phyloP scores from a whole-genome alignment of 2,113 vertebrate genomes.

The Tricholaema leucomelas region DNA sequence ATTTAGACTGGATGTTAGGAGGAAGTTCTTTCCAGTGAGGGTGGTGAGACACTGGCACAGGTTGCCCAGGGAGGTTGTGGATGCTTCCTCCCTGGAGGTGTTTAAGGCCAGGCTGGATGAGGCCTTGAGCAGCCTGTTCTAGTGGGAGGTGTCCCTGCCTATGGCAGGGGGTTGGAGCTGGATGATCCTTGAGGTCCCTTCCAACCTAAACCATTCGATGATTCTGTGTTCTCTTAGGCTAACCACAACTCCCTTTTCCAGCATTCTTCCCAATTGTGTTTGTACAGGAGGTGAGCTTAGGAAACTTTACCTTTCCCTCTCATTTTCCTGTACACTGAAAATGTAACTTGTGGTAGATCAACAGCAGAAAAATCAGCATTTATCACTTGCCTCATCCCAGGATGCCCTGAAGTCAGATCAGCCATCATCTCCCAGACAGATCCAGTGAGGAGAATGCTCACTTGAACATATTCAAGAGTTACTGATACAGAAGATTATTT shows the following conservation, averaged over 20 bases:
- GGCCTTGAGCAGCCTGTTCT: no score
- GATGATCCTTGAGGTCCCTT: no score
- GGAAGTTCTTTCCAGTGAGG: no score
- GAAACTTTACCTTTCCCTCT: background rate
- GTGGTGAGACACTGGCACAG: no score
- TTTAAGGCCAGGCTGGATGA: no score
- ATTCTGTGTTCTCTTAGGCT: background rate
- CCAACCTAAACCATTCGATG: no score
- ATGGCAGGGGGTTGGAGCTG: no score
- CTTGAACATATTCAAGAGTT: background rate
- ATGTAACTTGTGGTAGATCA: background rate
- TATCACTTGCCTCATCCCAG: background rate
- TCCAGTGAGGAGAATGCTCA: background rate
- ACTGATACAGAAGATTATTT: background rate
- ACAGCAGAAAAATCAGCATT: background rate
- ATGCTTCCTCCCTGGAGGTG: no score
- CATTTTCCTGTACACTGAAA: background rate
- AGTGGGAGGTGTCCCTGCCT: no score
- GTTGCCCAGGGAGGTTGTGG: no score
- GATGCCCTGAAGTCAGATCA: background rate
- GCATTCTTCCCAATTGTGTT: background rate
- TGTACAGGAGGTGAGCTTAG: background rate
- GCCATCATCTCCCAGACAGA: background rate
- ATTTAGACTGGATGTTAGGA: no score
- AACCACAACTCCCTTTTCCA: background rate